phyloP scores from a whole-genome alignment of 2,113 vertebrate species.

The Speoplatyrhinus poulsoni region DNA sequence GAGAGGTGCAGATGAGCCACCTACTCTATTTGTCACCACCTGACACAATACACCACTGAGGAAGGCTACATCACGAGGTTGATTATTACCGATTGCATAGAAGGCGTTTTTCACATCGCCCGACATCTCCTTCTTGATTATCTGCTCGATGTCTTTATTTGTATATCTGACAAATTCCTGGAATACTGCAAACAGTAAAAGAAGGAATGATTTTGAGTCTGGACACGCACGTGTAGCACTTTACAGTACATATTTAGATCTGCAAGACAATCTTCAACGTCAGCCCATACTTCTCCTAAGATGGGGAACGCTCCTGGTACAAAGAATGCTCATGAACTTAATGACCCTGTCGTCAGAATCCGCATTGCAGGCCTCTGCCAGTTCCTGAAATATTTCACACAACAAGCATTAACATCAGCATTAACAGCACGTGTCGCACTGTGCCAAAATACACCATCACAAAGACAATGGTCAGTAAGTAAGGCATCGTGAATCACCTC shows the following conservation, averaged over 20 bases:
- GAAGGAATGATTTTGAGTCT: neutral
- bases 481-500: slow-evolving; percentile 75
- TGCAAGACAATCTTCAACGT: neutral
- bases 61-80: slow-evolving; percentile 1
- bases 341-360: slow-evolving; percentile 89
- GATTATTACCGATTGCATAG: slow-evolving; percentile 86
- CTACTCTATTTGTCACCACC: slow-evolving; percentile 3
- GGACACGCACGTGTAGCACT: neutral
- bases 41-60: neutral
- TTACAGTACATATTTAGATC: neutral
- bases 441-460: neutral
- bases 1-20: slow-evolving; percentile 5
- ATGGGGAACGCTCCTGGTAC: slow-evolving; percentile 91
- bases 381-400: slow-evolving; percentile 74
- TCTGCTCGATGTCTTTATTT: slow-evolving; percentile 93
- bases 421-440: neutral
- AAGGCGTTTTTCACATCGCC: slow-evolving; percentile 89
- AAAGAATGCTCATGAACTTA: slow-evolving; percentile 92
- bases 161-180: slow-evolving; percentile 92
- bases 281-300: slow-evolving; percentile 85
- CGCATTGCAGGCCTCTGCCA: slow-evolving; percentile 84
- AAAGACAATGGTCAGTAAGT: neutral
- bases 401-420: slow-evolving; percentile 1
- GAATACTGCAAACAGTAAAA: slow-evolving; percentile 79
- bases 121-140: slow-evolving; percentile 94